Conservation (phyloP, 2,888 invertebrate species). For the Unio pictorum region DNA sequence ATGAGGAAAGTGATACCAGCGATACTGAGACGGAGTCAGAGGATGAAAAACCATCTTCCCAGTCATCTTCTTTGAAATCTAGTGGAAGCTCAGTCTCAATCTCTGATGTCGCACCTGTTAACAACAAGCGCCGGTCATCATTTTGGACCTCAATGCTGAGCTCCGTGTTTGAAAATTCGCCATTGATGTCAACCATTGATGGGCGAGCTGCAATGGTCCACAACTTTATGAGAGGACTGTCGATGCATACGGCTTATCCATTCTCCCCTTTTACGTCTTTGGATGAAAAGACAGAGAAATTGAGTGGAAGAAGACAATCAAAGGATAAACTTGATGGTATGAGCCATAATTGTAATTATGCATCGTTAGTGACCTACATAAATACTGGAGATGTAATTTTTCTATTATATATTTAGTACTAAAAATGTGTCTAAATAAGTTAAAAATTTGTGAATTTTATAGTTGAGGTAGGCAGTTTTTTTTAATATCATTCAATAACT, state of each 20-base stretch:
- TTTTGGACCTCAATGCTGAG: constrained; percentile 47
- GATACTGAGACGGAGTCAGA: constrained; percentile 21
- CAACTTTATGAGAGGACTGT: constrained; percentile 72
- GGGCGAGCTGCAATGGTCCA: constrained; percentile 72
- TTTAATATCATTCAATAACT: too few relatives aligned
- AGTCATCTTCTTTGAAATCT: too few relatives aligned
- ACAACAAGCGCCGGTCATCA: constrained; percentile 21
- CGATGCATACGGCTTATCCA: constrained; percentile 67
- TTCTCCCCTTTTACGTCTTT: constrained; percentile 69
- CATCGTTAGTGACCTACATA: too few relatives aligned
- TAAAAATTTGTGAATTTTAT: too few relatives aligned
- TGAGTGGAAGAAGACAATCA: constrained; percentile 5
- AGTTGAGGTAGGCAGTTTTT: too few relatives aligned
- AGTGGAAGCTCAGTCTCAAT: too few relatives aligned
- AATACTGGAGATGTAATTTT: too few relatives aligned
- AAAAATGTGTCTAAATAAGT: too few relatives aligned
- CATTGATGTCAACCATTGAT: constrained; percentile 67
- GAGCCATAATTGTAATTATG: background rate
- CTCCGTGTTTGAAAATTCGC: constrained; percentile 45
- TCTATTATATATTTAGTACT: too few relatives aligned
- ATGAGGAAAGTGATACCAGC: constrained; percentile 39
- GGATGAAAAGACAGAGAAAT: constrained; percentile 11
- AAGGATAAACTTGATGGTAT: constrained; percentile 32
- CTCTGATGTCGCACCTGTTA: too few relatives aligned
- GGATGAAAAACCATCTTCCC: background rate